Base-by-base conservation (phyloP, 2,888 invertebrate species). In the Polymixis lichenea region DNA sequence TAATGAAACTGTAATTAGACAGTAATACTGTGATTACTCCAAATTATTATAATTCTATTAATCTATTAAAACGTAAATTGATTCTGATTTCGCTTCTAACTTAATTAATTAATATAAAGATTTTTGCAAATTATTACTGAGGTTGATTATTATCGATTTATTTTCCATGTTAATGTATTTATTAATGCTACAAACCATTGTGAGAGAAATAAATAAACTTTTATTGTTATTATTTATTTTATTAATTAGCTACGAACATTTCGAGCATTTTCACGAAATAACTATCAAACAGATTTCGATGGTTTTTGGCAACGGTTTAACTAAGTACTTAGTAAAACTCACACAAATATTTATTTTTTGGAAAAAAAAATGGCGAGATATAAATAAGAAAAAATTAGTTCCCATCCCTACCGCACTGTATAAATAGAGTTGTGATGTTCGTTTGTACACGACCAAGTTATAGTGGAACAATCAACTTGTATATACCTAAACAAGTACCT, bases 401-500 rank as follows among this genome's bases (percentile, higher is more conserved):
- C 56, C 22, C 85, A 76, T 74, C 80, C 75, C 80, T 80, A 82
- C 17, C 13, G 19, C 49, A 73, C 64, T 67, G 65, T 72, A 81
- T 75, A 79, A 75, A 85, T 77, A 80, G 49, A 81, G 71, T 74
- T 70, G 66, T 66, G 61, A 61, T 22, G 68, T 62, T 77, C 46
- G 38, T 70, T 66, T 38, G 65, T 77, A 68, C 67, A 71, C 43
- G 64, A 62, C 56, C 43, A 8, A 69, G 60, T 67, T 70, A 72
- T 72, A 70, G 25, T 58, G 70, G 60, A 88, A 81, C 77, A 81
- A 87, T 80, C 78, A 83, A 83, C 77, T 76, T 65, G 72, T 78
- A 69, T 68, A 56, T 25, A 73, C 61, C 68, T 76, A 73, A 77
- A 69, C 72, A 68, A 77, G 84, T 79, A 78, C 72, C 71, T 78